These are phyloP conservation scores for Callosobruchus maculatus DNA, from an alignment of 2,888 invertebrate genomes.

Conservation along the genomic window DNA sequence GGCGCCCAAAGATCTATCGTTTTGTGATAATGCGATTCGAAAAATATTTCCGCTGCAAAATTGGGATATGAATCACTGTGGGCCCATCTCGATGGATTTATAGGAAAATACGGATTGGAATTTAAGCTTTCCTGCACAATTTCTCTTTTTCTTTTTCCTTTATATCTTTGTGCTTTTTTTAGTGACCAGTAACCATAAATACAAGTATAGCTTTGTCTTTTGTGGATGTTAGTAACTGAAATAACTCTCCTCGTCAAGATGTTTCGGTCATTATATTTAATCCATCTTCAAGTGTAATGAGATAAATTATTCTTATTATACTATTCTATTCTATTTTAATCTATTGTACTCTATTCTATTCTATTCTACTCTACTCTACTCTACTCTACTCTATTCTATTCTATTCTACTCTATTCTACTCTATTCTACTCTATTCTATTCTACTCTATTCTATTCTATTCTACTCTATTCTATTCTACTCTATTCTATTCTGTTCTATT, in stretches of 20 bases:
- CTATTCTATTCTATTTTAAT: slow-evolving; percentile 3
- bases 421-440: slow-evolving; percentile 1
- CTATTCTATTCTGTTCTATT: neutral
- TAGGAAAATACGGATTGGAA: neutral
- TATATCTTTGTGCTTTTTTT: too few relatives aligned
- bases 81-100: neutral
- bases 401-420: neutral
- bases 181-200: too few relatives aligned
- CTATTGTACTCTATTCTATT: slow-evolving; percentile 2
- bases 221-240: too few relatives aligned
- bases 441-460: slow-evolving; percentile 1
- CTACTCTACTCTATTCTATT: neutral
- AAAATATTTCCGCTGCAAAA: neutral
- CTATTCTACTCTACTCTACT: neutral
- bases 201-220: too few relatives aligned
- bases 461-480: neutral
- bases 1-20: neutral
- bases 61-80: neutral
- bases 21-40: neutral
- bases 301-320: too few relatives aligned
- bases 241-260: too few relatives aligned
- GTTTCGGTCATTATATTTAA: too few relatives aligned
- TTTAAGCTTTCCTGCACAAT: neutral
- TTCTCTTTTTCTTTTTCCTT: neutral
- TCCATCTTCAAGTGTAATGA: too few relatives aligned